phyloP scores from a whole-genome alignment of 1,140 invertebrate species.

The Brachionus angularis region DNA sequence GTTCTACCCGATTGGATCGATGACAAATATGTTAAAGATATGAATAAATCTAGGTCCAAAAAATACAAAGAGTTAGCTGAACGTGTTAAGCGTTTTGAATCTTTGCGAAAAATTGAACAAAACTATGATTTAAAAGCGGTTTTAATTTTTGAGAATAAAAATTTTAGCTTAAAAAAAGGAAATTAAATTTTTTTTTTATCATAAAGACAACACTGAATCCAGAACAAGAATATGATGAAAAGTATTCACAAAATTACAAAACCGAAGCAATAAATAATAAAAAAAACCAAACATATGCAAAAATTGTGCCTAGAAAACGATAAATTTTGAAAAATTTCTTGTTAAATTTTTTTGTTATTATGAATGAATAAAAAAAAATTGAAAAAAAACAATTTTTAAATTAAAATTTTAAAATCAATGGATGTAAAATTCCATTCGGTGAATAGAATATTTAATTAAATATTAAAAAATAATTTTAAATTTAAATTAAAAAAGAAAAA shows the following conservation, averaged over 20 bases:
- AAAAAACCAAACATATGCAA: not conserved
- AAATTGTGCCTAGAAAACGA: constrained; percentile 23
- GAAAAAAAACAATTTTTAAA: not conserved
- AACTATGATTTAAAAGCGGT: constrained; percentile 41
- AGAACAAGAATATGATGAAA: constrained; percentile 41
- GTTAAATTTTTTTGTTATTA: not conserved
- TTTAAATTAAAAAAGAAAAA: too few species aligned
- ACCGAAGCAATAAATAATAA: not conserved
- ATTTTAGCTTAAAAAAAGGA: not conserved
- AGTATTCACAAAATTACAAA: constrained; percentile 29
- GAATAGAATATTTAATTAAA: too few species aligned
- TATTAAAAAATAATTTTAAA: too few species aligned
- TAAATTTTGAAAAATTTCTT: too few species aligned
- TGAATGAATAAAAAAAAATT: not conserved
- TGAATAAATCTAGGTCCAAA: constrained; percentile 28
- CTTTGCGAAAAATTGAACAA: constrained; percentile 28
- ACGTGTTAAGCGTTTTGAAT: constrained; percentile 30
- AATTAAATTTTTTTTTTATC: not conserved
- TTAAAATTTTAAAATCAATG: too few species aligned
- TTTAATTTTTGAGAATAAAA: not conserved
- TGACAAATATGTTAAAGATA: constrained; percentile 45
- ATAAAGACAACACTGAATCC: constrained; percentile 9
- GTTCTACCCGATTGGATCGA: constrained; percentile 41
- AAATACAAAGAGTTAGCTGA: constrained; percentile 41
- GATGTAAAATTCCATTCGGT: too few species aligned